These are phyloP conservation scores for Gymnobelideus leadbeateri DNA, from an alignment of 2,113 vertebrate species.

Conservation along the genomic window DNA sequence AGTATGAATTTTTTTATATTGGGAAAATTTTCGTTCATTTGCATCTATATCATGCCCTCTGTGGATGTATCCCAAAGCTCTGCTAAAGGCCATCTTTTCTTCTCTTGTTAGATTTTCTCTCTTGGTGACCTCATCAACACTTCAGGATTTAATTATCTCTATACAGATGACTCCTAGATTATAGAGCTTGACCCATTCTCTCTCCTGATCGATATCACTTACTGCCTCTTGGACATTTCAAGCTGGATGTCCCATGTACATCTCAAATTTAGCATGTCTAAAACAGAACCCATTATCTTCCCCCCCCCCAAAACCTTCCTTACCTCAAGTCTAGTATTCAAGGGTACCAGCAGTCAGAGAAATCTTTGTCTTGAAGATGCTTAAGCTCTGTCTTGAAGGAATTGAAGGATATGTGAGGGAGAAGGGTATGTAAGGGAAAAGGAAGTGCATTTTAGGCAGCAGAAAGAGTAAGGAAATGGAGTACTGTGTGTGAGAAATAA, in stretches of 20 bases:
- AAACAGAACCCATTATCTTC: neutral
- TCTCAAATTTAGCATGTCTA: neutral
- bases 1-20: neutral
- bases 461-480: neutral
- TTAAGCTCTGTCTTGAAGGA: neutral
- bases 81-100: neutral
- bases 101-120: neutral
- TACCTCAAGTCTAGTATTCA: neutral
- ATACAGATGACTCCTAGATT: neutral
- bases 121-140: neutral
- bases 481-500: neutral
- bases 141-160: neutral
- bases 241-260: neutral
- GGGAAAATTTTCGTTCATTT: neutral
- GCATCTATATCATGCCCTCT: neutral
- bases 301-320: neutral
- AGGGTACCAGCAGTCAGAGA: neutral
- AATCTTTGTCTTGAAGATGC: neutral
- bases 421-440: neutral
- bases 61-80: neutral
- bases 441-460: neutral
- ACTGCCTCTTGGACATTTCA: neutral
- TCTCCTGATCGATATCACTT: neutral
- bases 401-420: neutral
- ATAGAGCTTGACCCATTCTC: too few relatives aligned